These are phyloP conservation scores for Halisarca cf. caerulea DNA, from an alignment of 37 sponge, comb jelly and placozoan species.

Conservation along the genomic window DNA sequence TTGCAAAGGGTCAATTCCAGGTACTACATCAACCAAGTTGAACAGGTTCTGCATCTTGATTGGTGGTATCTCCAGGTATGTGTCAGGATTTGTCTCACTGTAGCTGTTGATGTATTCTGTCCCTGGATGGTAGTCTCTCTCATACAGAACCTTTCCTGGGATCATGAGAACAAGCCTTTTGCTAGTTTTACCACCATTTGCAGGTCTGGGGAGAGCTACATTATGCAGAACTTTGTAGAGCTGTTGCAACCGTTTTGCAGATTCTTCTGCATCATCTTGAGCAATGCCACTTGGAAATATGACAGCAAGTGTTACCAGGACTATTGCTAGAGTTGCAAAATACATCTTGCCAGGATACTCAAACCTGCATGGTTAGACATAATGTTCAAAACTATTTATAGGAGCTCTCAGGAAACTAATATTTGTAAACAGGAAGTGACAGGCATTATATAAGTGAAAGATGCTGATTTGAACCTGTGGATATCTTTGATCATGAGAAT, in stretches of 20 bases:
- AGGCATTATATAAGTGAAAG: too few species aligned
- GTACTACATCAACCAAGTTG: slow-evolving; percentile 53
- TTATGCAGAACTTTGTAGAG: slow-evolving; percentile 25
- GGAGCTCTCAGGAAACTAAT: too few species aligned
- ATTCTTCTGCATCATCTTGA: neutral
- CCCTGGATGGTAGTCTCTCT: slow-evolving; percentile 65
- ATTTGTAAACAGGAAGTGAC: too few species aligned
- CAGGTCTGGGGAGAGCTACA: slow-evolving; percentile 34
- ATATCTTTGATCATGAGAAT: too few species aligned
- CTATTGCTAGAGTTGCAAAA: too few species aligned
- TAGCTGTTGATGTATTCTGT: slow-evolving; percentile 27
- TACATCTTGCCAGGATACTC: too few species aligned
- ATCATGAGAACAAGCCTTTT: slow-evolving; percentile 44
- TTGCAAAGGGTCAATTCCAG: slow-evolving; percentile 36
- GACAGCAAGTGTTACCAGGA: too few species aligned
- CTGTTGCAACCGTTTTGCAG: neutral
- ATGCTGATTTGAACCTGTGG: too few species aligned
- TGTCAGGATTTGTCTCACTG: neutral
- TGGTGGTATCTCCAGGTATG: slow-evolving; percentile 41
- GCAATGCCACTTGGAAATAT: too few species aligned
- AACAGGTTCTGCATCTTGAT: slow-evolving; percentile 63
- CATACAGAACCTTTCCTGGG: slow-evolving; percentile 63
- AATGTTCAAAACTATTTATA: too few species aligned
- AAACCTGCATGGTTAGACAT: too few species aligned
- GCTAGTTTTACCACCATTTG: neutral